These are phyloP conservation scores for Desoria tigrina DNA, from an alignment of 2,888 invertebrate species.

Conservation along the genomic window DNA sequence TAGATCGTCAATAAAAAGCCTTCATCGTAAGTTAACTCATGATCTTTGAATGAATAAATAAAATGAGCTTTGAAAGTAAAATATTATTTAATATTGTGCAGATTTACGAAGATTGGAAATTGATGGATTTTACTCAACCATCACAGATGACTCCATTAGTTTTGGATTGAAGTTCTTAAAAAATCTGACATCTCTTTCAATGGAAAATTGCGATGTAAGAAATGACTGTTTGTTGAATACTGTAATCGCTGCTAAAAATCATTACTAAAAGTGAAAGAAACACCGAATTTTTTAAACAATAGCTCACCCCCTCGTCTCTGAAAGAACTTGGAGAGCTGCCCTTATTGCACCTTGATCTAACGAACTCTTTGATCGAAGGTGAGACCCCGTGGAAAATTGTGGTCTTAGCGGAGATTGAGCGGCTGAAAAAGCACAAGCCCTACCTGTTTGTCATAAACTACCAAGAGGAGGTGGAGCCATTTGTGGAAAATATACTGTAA, in stretches of 20 bases:
- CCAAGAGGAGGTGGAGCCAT: no score
- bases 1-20: no score
- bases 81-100: neutral
- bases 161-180: constrained; percentile 25
- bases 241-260: no score
- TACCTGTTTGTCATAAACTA: no score
- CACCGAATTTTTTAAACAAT: neutral
- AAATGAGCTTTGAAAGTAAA: neutral
- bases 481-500: no score
- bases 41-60: no score
- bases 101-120: constrained; percentile 24
- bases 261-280: neutral
- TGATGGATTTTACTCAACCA: constrained; percentile 28
- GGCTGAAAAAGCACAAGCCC: no score
- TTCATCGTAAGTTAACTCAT: no score
- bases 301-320: neutral
- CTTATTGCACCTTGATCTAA: neutral
- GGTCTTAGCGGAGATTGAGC: no score
- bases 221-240: no score
- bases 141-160: constrained; percentile 25
- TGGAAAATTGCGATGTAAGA: constrained; percentile 29
- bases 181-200: constrained; percentile 20
- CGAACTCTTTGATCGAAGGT: neutral
- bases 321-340: neutral
- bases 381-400: no score